These are phyloP conservation scores for Enoplosus armatus DNA, from an alignment of 2,797 vertebrate genomes.

Conservation along the genomic window DNA sequence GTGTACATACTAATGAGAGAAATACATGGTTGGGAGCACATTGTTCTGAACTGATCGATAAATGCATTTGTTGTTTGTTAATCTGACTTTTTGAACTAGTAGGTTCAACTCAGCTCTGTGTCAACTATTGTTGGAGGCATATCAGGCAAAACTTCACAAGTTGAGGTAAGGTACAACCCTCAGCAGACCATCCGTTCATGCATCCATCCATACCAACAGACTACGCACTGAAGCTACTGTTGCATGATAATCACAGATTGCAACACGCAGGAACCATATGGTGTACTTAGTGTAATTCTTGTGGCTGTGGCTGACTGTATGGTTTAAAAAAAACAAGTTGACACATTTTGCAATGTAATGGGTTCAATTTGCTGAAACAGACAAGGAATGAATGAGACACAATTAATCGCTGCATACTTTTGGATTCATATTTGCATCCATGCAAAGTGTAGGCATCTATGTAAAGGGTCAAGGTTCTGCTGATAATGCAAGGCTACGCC, in stretches of 20 bases:
- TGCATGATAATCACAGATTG: conserved; percentile 60
- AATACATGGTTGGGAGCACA: background rate
- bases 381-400: conserved; percentile 1
- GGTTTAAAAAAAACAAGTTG: background rate
- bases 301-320: background rate
- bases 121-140: conserved; percentile 7
- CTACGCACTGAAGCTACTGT: conserved; percentile 29
- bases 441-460: background rate
- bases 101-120: background rate
- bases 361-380: background rate
- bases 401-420: too few relatives aligned
- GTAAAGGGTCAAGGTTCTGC: background rate
- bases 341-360: background rate
- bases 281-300: background rate
- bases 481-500: background rate
- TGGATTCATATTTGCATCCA: background rate
- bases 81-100: conserved; percentile 4
- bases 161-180: conserved; percentile 40
- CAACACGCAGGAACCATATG: conserved; percentile 41
- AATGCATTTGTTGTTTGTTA: conserved; percentile 18
- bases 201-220: conserved; percentile 13
- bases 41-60: background rate
- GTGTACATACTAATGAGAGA: background rate
- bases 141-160: conserved; percentile 30
- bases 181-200: conserved; percentile 19